Conservation (phyloP, 2,797 vertebrate species). For the Micromesistius poutassou region DNA sequence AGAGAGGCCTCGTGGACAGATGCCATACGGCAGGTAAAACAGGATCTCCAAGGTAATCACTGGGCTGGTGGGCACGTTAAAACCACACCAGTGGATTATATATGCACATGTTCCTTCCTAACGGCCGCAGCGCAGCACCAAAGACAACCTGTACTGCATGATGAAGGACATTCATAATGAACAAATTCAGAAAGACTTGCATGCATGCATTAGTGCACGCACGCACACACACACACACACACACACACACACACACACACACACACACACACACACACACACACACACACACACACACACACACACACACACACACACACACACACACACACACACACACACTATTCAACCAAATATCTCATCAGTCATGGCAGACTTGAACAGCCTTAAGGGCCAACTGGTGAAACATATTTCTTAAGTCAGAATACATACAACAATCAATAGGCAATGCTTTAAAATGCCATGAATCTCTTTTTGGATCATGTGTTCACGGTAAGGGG, state of each 20-base stretch:
- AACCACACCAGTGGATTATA: neutral
- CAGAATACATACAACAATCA: neutral
- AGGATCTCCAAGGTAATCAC: neutral
- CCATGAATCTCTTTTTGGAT: neutral
- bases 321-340: neutral
- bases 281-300: too few species aligned
- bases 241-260: neutral
- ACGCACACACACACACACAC: neutral
- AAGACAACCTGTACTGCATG: too few species aligned
- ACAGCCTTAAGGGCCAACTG: neutral
- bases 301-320: neutral
- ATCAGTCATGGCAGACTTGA: neutral
- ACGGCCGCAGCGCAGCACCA: too few species aligned
- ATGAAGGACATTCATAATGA: neutral
- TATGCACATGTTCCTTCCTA: neutral
- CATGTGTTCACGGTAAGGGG: neutral
- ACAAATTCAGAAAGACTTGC: neutral
- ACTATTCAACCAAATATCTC: neutral
- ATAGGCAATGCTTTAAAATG: neutral
- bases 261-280: too few species aligned
- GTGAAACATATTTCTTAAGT: neutral
- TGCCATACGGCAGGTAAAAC: conserved; percentile 3
- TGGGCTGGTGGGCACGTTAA: neutral
- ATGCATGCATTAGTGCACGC: neutral
- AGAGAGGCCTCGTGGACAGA: neutral